These are phyloP conservation scores for Channa argus DNA, from an alignment of 2,113 vertebrate species.

Conservation along the genomic window DNA sequence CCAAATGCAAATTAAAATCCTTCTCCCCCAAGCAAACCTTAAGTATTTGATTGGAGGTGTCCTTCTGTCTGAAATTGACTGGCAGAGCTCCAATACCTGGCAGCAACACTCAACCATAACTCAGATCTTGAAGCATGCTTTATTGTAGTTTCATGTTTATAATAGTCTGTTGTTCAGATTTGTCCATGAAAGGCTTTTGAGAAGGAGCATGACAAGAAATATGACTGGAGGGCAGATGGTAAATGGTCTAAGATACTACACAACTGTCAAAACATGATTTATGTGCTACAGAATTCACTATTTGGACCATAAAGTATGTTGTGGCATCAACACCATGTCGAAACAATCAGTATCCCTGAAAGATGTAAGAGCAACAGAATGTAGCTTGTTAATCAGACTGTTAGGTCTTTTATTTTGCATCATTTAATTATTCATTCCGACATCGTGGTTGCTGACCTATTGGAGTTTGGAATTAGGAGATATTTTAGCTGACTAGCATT, in stretches of 20 bases:
- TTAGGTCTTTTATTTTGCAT: background rate
- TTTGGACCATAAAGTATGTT: background rate
- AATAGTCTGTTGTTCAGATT: background rate
- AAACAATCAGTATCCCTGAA: background rate
- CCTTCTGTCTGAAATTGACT: conserved; percentile 20
- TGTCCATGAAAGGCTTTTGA: conserved; percentile 1
- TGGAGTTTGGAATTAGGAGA: background rate
- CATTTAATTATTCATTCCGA: background rate
- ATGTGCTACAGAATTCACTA: background rate
- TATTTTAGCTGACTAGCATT: background rate
- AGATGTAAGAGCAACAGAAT: no score
- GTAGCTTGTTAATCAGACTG: background rate
- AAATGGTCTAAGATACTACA: no score
- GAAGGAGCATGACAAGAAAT: background rate
- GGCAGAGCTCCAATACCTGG: conserved; percentile 11
- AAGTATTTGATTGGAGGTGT: background rate
- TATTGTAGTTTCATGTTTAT: background rate
- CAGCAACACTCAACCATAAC: background rate
- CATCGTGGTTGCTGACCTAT: no score
- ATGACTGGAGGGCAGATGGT: background rate
- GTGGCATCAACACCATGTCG: background rate
- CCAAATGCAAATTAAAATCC: conserved; percentile 26
- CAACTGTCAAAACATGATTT: no score
- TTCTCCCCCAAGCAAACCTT: conserved; percentile 1
- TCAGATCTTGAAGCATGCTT: no score